These are phyloP conservation scores for Leptinotarsa rubiginosa DNA, from an alignment of 2,888 invertebrate genomes.

Conservation along the genomic window DNA sequence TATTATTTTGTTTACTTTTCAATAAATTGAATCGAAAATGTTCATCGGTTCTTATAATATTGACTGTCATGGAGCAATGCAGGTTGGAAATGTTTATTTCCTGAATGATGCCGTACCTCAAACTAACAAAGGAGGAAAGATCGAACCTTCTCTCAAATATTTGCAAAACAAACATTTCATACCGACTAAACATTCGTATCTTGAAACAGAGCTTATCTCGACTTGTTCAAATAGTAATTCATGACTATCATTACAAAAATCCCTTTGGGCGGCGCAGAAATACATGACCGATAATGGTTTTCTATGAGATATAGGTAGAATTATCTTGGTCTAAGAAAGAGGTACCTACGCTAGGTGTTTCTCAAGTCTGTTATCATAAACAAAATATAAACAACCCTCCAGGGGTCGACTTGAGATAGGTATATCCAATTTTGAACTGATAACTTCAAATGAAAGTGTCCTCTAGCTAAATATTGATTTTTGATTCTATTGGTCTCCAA, in stretches of 20 bases:
- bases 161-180: slow-evolving; percentile 44
- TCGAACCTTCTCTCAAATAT: slow-evolving; percentile 46
- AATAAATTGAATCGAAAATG: too few relatives aligned
- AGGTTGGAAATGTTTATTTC: slow-evolving; percentile 4
- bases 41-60: background rate
- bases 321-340: background rate
- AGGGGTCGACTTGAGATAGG: background rate
- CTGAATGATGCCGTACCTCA: slow-evolving; percentile 1
- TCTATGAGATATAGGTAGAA: slow-evolving; percentile 8
- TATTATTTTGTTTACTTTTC: too few relatives aligned
- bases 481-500: background rate
- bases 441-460: background rate
- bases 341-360: background rate
- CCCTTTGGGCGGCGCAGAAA: slow-evolving; percentile 7
- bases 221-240: slow-evolving; percentile 33
- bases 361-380: background rate
- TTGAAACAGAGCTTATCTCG: slow-evolving; percentile 39
- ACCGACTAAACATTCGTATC: slow-evolving; percentile 40
- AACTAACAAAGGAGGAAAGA: slow-evolving; percentile 26
- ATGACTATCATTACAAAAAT: slow-evolving; percentile 19
- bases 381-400: background rate
- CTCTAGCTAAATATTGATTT: slow-evolving; percentile 1
- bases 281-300: slow-evolving; percentile 11
- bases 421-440: background rate
- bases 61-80: background rate